Conservation (phyloP, 2,888 invertebrate species). For the Clivina fossor region DNA sequence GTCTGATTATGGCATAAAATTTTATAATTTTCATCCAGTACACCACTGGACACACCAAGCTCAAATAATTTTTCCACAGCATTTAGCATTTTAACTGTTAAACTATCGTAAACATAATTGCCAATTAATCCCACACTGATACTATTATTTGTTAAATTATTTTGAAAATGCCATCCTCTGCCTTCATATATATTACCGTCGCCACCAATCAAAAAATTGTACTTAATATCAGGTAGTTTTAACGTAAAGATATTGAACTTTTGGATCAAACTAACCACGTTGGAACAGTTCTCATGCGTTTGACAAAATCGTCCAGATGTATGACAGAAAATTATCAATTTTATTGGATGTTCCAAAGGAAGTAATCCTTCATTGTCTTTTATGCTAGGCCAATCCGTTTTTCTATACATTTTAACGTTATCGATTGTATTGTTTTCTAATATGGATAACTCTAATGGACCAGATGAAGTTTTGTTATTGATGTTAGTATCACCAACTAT, state of each 20-base stretch:
- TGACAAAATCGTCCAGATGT: conserved; percentile 55
- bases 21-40: conserved; percentile 53
- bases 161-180: conserved; percentile 57
- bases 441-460: not conserved
- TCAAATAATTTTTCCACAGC: conserved; percentile 53
- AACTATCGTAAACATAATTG: conserved; percentile 52
- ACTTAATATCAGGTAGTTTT: conserved; percentile 54
- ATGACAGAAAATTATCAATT: conserved; percentile 48
- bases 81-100: conserved; percentile 53
- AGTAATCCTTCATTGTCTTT: conserved; percentile 4
- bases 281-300: conserved; percentile 52
- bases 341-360: conserved; percentile 8
- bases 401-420: conserved; percentile 2
- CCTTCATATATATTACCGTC: conserved; percentile 60
- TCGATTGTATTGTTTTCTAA: not conserved
- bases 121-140: conserved; percentile 57
- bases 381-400: conserved; percentile 7
- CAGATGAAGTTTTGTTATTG: no score
- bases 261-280: conserved; percentile 54
- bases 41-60: conserved; percentile 51
- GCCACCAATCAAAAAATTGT: conserved; percentile 57
- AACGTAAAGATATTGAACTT: conserved; percentile 52
- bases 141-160: conserved; percentile 55
- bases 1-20: conserved; percentile 60
- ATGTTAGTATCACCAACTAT: no score